A percentile compares a stretch with the other conserved stretches of the same genome.
These are phyloP conservation scores for Macrobrachium nipponense DNA, from an alignment of 1,140 invertebrate genomes.

Conservation along the genomic window DNA sequence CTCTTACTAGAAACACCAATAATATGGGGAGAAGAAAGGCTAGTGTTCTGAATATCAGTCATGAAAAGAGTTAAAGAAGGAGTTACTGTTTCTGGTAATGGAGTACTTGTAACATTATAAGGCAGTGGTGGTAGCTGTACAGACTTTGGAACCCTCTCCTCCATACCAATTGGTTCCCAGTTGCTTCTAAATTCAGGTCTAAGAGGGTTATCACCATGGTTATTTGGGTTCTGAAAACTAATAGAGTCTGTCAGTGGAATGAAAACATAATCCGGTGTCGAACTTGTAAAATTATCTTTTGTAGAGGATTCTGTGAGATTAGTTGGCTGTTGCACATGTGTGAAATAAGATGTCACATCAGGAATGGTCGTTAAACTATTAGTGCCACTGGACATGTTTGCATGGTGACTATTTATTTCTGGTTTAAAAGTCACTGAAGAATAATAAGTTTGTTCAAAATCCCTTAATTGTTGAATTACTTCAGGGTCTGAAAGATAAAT, in stretches of 20 bases:
- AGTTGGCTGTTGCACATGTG: conserved; percentile 10
- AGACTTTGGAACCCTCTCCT: neutral
- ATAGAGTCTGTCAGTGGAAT: conserved; percentile 6
- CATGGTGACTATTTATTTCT: neutral
- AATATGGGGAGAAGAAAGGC: conserved; percentile 32
- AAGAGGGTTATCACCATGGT: no score
- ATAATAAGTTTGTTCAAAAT: conserved; percentile 47
- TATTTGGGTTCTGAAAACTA: no score
- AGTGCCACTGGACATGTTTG: neutral
- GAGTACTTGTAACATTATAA: neutral
- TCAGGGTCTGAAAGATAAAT: conserved; percentile 56
- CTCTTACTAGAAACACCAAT: conserved; percentile 51
- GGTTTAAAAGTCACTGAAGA: neutral
- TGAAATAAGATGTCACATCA: conserved; percentile 16
- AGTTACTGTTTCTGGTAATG: neutral
- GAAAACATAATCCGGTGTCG: conserved; percentile 10
- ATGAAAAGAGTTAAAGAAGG: conserved; percentile 53
- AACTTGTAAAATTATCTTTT: conserved; percentile 6
- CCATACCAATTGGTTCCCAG: no score
- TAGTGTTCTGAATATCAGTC: conserved; percentile 35
- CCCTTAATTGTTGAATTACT: conserved; percentile 42
- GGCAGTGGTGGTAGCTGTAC: neutral
- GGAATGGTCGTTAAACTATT: neutral
- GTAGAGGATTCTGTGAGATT: neutral
- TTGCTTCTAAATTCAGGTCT: no score